Base-by-base conservation (phyloP, 2,888 invertebrate species). In the Mayetiola destructor region DNA sequence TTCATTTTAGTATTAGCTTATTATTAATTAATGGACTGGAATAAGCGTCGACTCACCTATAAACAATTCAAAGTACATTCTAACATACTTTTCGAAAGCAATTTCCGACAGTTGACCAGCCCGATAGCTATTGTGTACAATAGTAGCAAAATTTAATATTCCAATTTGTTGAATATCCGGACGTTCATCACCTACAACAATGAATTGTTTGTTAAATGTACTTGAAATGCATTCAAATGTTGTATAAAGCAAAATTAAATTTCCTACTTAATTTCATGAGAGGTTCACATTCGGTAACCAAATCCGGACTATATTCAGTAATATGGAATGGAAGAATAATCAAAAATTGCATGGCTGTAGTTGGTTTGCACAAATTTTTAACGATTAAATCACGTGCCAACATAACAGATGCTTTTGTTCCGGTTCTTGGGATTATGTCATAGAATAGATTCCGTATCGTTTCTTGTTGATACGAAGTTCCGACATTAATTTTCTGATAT, bases 401-500 rank as follows among this genome's bases (percentile, higher is more conserved):
- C 48, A 79, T 70, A 0, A 81, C 81, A 2, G 83, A 78, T 1
- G 79, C 80, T 30, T 77, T 77, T 8, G 82, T 83, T 40, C 84
- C 80, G 27, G 82, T 78, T 63, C 84, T 80, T 0, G 85, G 85
- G 32, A 85, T 73, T 1, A 82, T 77, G 66, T 85, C 85, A 62
- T 84, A 69, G 65, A 85, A 84, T 64, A 85, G 80, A 64, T 85
- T 85, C 52, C 82, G 76, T 23, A 82, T 79, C 0, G 85, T 85
- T 67, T 85, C 85, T 67, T 84, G 77, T 29, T 81, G 80, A 64
- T 85, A 85, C 61, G 85, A 85, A 3, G 85, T 85, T 1, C 85
- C 84, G 1, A 81, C 69, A 2, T 79, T 77, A 23, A 80, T 69
- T 60, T 79, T 78, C 5, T 76, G 73, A 62, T 79, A 80, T 0